Conservation (phyloP, 2,888 invertebrate species). For the Fabriciana adippe region DNA sequence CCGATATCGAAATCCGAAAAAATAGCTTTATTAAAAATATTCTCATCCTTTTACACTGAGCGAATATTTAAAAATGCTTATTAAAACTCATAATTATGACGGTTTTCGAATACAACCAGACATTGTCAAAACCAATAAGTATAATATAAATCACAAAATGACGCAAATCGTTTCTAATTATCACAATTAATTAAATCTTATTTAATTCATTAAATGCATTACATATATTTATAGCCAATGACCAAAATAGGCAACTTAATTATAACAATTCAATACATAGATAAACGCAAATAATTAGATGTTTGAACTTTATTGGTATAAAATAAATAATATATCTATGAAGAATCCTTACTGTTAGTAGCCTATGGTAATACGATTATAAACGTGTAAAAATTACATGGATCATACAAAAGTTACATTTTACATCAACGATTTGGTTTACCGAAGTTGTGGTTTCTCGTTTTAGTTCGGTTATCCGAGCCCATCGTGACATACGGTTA, state of each 20-base stretch:
- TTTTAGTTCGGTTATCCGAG: constrained; percentile 1
- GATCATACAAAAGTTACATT: constrained; percentile 48
- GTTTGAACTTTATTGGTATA: constrained; percentile 30
- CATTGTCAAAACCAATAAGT: neutral
- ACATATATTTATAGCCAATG: constrained; percentile 13
- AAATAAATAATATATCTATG: constrained; percentile 35
- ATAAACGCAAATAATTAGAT: constrained; percentile 17
- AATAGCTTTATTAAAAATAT: too few relatives aligned
- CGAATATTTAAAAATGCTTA: too few relatives aligned
- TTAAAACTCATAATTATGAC: too few relatives aligned
- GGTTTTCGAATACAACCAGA: neutral
- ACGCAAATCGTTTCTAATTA: constrained; percentile 1
- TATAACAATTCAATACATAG: constrained; percentile 6
- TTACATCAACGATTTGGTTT: neutral
- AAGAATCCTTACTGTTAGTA: constrained; percentile 26
- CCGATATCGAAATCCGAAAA: too few relatives aligned
- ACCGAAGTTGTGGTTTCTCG: neutral
- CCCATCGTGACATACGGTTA: neutral
- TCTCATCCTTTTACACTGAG: too few relatives aligned
- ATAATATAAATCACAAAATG: constrained; percentile 11
- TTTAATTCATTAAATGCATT: constrained; percentile 18
- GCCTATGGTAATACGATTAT: constrained; percentile 41
- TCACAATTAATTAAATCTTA: constrained; percentile 14
- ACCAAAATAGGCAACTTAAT: neutral
- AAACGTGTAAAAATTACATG: constrained; percentile 49